Base-by-base conservation (phyloP, 2,888 invertebrate species). In the Clepsis dumicolana region DNA sequence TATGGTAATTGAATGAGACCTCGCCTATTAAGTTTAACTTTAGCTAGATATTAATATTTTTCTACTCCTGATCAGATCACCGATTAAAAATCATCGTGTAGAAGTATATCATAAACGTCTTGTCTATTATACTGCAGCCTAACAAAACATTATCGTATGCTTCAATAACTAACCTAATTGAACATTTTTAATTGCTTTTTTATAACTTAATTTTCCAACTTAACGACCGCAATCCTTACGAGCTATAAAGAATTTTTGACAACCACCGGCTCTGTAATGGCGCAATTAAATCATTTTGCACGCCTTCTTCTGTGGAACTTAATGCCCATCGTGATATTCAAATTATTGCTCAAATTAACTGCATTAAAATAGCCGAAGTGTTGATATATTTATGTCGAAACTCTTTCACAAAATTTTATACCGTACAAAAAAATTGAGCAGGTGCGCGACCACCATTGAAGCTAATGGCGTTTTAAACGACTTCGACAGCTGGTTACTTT, bases 401-500 rank as follows among this genome's bases (percentile, higher is more conserved):
- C 65, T 75, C 48, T 57, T 41, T 14, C 70, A 75, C 35, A 50
- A 18, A 25, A 32, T 81, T 77, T 73, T 75, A 81, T 78, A 75
- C 72, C 71, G 66, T 75, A 71, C 65, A 75, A 79, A 78, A 8
- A 80, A 78, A 77, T 74, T 67, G 73, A 77, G 79, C 81, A 82
- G 83, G 80, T 83, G 82, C 73, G 71, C 74, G 73, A 71, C 69
- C 63, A 73, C 71, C 71, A 80, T 75, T 79, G 76, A 73, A 76
- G 67, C 74, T 76, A 74, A 79, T 80, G 83, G 77, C 76, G 77
- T 80, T 75, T 60, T 73, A 75, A 80, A 76, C 75, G 76, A 78
- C 75, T 82, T 83, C 29, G 63, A 80, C 80, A 84, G 84, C 75
- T 80, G 77, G 73, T 72, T 74, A 71, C 73, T 62, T 74, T 77